Percentiles rank a stretch among this genome's conserved stretches.
Evolutionary conservation across 2,888 invertebrate species (phyloP).

Genomic region (Eupithecia dodoneata): DNA sequence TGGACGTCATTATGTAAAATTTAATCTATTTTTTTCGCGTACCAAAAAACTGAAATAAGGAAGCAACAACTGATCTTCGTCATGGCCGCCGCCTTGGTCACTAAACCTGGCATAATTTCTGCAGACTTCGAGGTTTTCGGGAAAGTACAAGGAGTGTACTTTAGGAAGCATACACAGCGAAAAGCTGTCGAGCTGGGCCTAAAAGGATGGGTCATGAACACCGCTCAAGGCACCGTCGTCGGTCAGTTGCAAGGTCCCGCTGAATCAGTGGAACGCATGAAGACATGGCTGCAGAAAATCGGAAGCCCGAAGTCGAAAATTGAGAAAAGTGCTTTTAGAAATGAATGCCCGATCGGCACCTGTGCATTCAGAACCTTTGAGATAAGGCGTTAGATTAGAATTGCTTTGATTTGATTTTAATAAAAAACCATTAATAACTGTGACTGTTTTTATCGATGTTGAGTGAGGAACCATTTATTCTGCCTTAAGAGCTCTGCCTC

Average conservation of each 20-base stretch:
- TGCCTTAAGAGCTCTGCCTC: background rate
- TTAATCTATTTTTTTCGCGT: background rate
- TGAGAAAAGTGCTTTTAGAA: conserved; percentile 86
- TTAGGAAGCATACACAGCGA: conserved; percentile 86
- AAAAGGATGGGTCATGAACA: conserved; percentile 91
- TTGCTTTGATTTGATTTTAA: conserved; percentile 1
- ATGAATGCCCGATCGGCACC: conserved; percentile 82
- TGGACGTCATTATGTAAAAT: background rate
- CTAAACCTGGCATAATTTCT: conserved; percentile 56
- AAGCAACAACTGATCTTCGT: background rate
- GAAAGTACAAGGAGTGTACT: conserved; percentile 84
- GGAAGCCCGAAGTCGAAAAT: conserved; percentile 89
- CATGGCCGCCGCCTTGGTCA: conserved; percentile 44
- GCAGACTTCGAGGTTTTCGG: conserved; percentile 85
- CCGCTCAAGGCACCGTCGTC: conserved; percentile 86
- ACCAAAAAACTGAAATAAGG: background rate
- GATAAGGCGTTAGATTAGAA: conserved; percentile 70
- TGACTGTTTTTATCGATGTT: background rate
- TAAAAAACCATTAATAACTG: background rate
- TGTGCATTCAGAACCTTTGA: conserved; percentile 76
- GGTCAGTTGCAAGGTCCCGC: conserved; percentile 87
- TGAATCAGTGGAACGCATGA: conserved; percentile 85
- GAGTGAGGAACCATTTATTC: background rate
- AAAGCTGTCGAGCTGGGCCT: conserved; percentile 86
- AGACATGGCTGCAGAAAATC: conserved; percentile 80